phyloP scores from a whole-genome alignment of 2,797 vertebrate species.

The Paguma larvata region DNA sequence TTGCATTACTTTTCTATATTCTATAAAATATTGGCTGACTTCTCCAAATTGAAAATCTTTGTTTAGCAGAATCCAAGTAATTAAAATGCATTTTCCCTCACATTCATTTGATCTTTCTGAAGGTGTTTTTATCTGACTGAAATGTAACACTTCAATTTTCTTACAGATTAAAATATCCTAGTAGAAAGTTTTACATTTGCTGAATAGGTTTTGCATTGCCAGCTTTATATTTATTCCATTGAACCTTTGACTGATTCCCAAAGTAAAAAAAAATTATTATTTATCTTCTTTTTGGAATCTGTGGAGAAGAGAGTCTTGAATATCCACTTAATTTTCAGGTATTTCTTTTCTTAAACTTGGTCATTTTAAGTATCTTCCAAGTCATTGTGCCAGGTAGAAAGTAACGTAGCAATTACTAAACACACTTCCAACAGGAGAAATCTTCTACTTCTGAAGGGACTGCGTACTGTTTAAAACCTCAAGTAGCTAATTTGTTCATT shows the following conservation, averaged over 20 bases:
- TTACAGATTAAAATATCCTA: neutral
- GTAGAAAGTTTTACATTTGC: neutral
- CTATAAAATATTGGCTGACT: constrained; percentile 45
- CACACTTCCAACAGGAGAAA: neutral
- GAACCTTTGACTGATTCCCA: neutral
- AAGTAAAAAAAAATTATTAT: neutral
- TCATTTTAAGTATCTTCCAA: neutral
- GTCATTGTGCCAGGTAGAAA: neutral
- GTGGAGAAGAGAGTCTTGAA: neutral
- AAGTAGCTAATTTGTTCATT: neutral
- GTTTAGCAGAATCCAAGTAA: constrained; percentile 11
- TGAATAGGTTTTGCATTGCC: neutral
- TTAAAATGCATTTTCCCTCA: constrained; percentile 14
- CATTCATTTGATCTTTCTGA: neutral
- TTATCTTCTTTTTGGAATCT: neutral
- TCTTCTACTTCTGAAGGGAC: neutral
- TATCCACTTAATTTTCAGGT: neutral
- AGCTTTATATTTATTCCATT: neutral
- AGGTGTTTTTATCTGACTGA: neutral
- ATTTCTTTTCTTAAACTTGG: neutral
- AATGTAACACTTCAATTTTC: neutral
- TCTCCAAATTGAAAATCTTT: neutral
- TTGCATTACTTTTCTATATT: constrained; percentile 28
- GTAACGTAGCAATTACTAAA: neutral
- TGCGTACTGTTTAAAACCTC: neutral